Percentiles rank a stretch among this genome's conserved stretches.
Evolutionary conservation across 2,888 invertebrate genomes (phyloP).

Genomic region (Synanthedon myopaeformis): DNA sequence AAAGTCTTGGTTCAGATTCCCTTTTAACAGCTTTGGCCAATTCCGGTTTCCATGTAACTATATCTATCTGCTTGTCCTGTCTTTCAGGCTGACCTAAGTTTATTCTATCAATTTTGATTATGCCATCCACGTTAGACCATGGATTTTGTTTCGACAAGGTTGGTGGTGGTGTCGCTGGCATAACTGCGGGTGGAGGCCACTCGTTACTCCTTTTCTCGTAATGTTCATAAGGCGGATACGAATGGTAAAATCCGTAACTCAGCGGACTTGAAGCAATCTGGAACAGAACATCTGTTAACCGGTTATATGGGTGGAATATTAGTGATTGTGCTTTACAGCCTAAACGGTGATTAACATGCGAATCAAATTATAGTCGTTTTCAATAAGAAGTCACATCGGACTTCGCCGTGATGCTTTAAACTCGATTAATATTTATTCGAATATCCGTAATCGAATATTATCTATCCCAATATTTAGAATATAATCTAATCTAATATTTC

Average conservation of each 20-base stretch:
- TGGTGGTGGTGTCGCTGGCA: slow-evolving; percentile 39
- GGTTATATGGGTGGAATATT: slow-evolving; percentile 42
- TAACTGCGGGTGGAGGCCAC: slow-evolving; percentile 36
- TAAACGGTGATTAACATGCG: slow-evolving; percentile 15
- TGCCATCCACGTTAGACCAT: slow-evolving; percentile 21
- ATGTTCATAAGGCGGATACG: slow-evolving; percentile 61
- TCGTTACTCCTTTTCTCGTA: slow-evolving; percentile 52
- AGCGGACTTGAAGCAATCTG: slow-evolving; percentile 79
- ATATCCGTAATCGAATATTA: no score
- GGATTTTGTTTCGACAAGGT: slow-evolving; percentile 24
- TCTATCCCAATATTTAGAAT: no score
- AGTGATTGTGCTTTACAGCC: slow-evolving; percentile 32
- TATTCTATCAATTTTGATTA: slow-evolving; percentile 39
- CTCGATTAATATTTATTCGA: no score
- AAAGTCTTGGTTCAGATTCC: slow-evolving; percentile 31
- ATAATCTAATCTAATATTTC: no score
- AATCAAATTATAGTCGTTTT: neutral
- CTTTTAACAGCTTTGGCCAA: slow-evolving; percentile 23
- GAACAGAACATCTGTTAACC: slow-evolving; percentile 65
- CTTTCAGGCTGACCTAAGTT: slow-evolving; percentile 20
- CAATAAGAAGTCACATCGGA: no score
- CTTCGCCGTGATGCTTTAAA: no score
- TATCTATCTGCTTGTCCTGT: slow-evolving; percentile 9
- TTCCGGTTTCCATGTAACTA: slow-evolving; percentile 30
- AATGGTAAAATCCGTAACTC: slow-evolving; percentile 81